Percentiles rank a stretch among this genome's conserved stretches.
phyloP scores from a whole-genome alignment of 1,140 invertebrate genomes.

The Musca vetustissima region DNA sequence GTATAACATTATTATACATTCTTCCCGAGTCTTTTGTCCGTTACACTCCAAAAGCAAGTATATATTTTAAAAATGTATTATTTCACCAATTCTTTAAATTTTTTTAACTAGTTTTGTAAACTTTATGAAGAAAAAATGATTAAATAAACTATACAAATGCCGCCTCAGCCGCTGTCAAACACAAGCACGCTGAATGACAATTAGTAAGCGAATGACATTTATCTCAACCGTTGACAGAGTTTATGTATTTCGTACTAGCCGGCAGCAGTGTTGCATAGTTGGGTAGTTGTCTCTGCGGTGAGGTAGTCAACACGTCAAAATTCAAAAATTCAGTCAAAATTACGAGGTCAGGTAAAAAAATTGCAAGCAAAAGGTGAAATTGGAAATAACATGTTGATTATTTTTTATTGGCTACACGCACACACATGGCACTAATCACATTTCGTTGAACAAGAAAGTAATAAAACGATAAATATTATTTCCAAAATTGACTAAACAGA shows the following conservation, averaged over 20 bases:
- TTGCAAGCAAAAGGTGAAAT: too few species aligned
- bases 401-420: too few species aligned
- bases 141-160: conserved; percentile 3
- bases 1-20: conserved; percentile 28
- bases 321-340: too few species aligned
- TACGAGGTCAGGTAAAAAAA: too few species aligned
- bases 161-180: neutral
- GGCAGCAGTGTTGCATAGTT: neutral
- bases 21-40: neutral
- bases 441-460: too few species aligned
- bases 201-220: conserved; percentile 10
- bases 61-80: neutral
- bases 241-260: neutral
- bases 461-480: too few species aligned
- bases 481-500: too few species aligned
- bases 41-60: neutral
- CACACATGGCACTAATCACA: too few species aligned
- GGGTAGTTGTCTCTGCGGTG: neutral
- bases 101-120: neutral
- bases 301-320: too few species aligned
- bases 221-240: neutral
- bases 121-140: neutral
- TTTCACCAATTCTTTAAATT: neutral
- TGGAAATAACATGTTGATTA: too few species aligned
- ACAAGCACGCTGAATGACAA: conserved; percentile 15